These are phyloP conservation scores for Eurytemora carolleeae DNA, from an alignment of 1,140 invertebrate species.

Conservation along the genomic window DNA sequence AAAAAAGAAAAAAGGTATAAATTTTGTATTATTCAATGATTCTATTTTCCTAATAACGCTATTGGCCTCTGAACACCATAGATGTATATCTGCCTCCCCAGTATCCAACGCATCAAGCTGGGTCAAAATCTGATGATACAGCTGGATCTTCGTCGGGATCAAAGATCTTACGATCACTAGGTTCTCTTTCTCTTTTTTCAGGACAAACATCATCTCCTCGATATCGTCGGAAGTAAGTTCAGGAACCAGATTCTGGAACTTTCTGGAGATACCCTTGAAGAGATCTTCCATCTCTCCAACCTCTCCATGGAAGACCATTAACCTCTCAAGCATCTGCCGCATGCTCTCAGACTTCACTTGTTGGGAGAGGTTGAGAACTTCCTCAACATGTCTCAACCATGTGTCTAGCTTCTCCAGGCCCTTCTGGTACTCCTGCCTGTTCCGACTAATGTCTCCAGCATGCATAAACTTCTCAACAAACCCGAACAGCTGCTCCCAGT, in stretches of 20 bases:
- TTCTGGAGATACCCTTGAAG: conserved; percentile 69
- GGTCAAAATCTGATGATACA: conserved; percentile 58
- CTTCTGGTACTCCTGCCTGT: conserved; percentile 51
- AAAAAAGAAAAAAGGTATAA: too few species aligned
- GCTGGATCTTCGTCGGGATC: conserved; percentile 52
- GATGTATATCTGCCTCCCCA: conserved; percentile 58
- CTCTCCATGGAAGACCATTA: conserved; percentile 46
- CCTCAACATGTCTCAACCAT: conserved; percentile 58
- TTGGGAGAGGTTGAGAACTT: conserved; percentile 39
- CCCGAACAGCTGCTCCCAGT: conserved; percentile 60
- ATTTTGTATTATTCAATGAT: too few species aligned
- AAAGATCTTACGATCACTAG: conserved; percentile 56
- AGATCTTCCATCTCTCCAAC: conserved; percentile 66
- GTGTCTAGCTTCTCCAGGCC: conserved; percentile 50
- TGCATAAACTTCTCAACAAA: conserved; percentile 64
- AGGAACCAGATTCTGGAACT: conserved; percentile 68
- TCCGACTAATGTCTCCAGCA: conserved; percentile 59
- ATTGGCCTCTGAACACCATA: conserved; percentile 68
- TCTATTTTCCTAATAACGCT: conserved; percentile 18
- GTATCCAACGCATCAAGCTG: conserved; percentile 73
- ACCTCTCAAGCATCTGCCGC: conserved; percentile 49
- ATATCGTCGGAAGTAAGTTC: conserved; percentile 75
- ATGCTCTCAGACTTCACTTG: conserved; percentile 52
- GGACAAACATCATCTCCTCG: conserved; percentile 61
- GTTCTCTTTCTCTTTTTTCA: conserved; percentile 58